Percentiles rank a stretch among this genome's conserved stretches.
Conservation (phyloP, 2,888 invertebrate genomes). For the Machimus atricapillus region DNA sequence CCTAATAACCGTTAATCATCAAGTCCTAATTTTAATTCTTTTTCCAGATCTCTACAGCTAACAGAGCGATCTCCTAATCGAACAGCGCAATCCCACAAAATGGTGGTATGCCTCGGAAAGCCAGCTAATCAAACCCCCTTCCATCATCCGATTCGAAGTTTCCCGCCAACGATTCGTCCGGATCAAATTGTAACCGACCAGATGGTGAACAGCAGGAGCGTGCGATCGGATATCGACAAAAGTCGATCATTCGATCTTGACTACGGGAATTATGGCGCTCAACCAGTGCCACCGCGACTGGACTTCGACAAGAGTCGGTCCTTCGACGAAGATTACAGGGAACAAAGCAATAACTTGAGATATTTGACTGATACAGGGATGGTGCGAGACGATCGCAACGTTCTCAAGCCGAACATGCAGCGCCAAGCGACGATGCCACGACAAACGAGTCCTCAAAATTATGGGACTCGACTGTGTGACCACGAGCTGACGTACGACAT, state of each 20-base stretch:
- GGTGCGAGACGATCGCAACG: slow-evolving; percentile 29
- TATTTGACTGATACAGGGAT: slow-evolving; percentile 52
- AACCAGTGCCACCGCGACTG: slow-evolving; percentile 53
- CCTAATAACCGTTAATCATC: background rate
- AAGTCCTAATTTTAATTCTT: background rate
- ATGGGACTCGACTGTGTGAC: slow-evolving; percentile 61
- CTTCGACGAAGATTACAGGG: slow-evolving; percentile 61
- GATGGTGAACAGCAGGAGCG: background rate
- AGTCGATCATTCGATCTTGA: slow-evolving; percentile 62
- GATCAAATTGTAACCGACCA: slow-evolving; percentile 47
- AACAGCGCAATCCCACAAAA: slow-evolving; percentile 55
- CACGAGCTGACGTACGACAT: slow-evolving; percentile 61
- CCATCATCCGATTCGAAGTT: slow-evolving; percentile 47
- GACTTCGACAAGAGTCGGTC: slow-evolving; percentile 61
- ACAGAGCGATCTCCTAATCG: slow-evolving; percentile 67
- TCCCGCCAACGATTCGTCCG: slow-evolving; percentile 56
- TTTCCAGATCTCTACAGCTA: slow-evolving; percentile 68
- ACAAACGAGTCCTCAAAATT: slow-evolving; percentile 59
- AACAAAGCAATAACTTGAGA: slow-evolving; percentile 54
- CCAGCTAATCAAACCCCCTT: slow-evolving; percentile 39
- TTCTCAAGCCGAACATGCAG: slow-evolving; percentile 20
- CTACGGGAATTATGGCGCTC: slow-evolving; percentile 55
- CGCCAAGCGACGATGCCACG: slow-evolving; percentile 46
- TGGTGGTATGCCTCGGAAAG: slow-evolving; percentile 55
- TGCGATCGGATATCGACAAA: slow-evolving; percentile 55